phyloP scores from a whole-genome alignment of 1,140 invertebrate genomes.

The Ceratitis capitata region DNA sequence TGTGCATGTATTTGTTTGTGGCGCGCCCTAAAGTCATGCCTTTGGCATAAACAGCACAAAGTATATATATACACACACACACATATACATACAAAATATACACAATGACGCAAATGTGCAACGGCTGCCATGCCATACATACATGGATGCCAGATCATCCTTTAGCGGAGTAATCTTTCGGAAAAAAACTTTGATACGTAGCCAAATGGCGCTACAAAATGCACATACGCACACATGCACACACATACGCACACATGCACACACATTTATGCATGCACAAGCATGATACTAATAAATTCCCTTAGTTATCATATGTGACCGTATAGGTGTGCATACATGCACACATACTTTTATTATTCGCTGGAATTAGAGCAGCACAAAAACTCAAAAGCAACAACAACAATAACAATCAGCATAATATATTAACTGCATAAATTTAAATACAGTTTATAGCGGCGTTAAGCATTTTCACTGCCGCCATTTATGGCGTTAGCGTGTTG shows the following conservation, averaged over 20 bases:
- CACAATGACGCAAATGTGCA: slow-evolving; percentile 5
- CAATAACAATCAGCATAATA: neutral
- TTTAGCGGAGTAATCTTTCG: neutral
- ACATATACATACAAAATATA: too few relatives aligned
- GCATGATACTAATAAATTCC: too few relatives aligned
- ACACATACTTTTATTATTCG: neutral
- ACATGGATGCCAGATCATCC: neutral
- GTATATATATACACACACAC: too few relatives aligned
- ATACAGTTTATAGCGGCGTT: neutral
- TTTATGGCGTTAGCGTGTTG: too few relatives aligned
- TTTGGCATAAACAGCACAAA: neutral
- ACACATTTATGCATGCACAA: neutral
- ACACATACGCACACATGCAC: neutral
- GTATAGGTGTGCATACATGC: neutral
- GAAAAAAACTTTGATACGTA: slow-evolving; percentile 24
- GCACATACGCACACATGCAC: neutral
- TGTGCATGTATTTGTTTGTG: neutral
- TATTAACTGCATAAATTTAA: slow-evolving; percentile 19
- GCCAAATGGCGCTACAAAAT: slow-evolving; percentile 8
- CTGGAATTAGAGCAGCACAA: neutral
- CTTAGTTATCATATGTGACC: too few relatives aligned
- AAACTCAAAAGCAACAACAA: neutral
- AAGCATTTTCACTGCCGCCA: slow-evolving; percentile 11
- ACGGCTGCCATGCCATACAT: too few relatives aligned
- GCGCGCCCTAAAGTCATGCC: neutral